Evolutionary conservation across 2,888 invertebrate species (phyloP).

Genomic region (Ectropis crepuscularia): DNA sequence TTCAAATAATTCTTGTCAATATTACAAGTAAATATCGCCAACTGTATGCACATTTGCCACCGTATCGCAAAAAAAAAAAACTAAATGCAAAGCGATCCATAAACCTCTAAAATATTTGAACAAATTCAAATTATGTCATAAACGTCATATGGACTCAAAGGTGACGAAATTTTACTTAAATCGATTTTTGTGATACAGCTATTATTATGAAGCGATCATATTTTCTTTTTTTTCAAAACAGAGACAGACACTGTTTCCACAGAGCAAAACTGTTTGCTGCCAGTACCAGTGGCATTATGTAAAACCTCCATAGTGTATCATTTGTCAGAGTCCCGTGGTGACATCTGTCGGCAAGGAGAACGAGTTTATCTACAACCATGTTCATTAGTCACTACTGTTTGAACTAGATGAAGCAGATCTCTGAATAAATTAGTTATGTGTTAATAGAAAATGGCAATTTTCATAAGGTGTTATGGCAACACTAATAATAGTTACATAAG

Average conservation of each 20-base stretch:
- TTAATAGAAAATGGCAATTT: slow-evolving; percentile 5
- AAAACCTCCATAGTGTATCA: slow-evolving; percentile 53
- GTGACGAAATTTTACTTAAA: too few species aligned
- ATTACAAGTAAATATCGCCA: too few species aligned
- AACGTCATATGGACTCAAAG: too few species aligned
- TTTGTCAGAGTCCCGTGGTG: slow-evolving; percentile 68
- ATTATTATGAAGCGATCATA: too few species aligned
- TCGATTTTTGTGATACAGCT: too few species aligned
- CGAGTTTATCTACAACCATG: slow-evolving; percentile 67
- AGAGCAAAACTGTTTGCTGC: slow-evolving; percentile 22
- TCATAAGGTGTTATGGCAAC: slow-evolving; percentile 13
- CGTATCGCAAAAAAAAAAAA: too few species aligned
- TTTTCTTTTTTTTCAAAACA: too few species aligned
- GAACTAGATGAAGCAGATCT: slow-evolving; percentile 52
- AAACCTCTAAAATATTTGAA: too few species aligned
- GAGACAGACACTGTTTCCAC: not conserved
- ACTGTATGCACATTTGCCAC: too few species aligned
- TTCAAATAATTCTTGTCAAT: too few species aligned
- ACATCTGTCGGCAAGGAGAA: slow-evolving; percentile 69
- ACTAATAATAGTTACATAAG: slow-evolving; percentile 7
- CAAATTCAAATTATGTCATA: too few species aligned
- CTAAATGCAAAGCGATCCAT: too few species aligned
- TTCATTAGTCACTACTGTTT: slow-evolving; percentile 64
- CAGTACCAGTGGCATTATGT: slow-evolving; percentile 40
- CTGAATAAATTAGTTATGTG: slow-evolving; percentile 30